Conservation (phyloP, 2,888 invertebrate species). For the Torymus auratus region DNA sequence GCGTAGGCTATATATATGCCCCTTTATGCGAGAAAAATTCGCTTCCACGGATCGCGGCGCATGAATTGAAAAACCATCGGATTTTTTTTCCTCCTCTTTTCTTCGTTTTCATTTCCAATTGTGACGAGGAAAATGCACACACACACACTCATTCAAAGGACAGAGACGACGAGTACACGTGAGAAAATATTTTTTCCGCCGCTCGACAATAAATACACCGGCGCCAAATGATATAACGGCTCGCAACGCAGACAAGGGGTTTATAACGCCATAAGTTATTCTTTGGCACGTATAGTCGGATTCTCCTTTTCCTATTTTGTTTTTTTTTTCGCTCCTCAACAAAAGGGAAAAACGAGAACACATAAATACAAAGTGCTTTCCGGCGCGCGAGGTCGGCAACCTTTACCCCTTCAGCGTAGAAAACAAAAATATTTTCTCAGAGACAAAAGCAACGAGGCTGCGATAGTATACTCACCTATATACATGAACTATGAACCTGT, state of each 20-base stretch:
- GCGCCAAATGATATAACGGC: constrained; percentile 38
- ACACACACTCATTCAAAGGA: constrained; percentile 7
- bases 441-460: neutral
- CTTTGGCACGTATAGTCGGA: constrained; percentile 41
- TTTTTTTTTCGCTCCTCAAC: neutral
- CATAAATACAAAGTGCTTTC: constrained; percentile 9
- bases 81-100: neutral
- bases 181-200: constrained; percentile 50
- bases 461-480: too few relatives aligned
- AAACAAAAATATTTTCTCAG: constrained; percentile 24
- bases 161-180: neutral
- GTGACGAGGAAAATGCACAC: constrained; percentile 44
- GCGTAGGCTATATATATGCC: neutral
- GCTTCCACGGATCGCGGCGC: constrained; percentile 31
- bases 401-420: constrained; percentile 25
- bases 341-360: constrained; percentile 6
- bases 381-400: constrained; percentile 18
- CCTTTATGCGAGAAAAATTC: constrained; percentile 46
- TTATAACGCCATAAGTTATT: constrained; percentile 47
- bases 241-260: constrained; percentile 26
- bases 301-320: constrained; percentile 13
- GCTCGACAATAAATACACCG: constrained; percentile 34
- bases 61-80: constrained; percentile 37
- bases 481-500: neutral
- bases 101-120: neutral